Evolutionary conservation across 92 coral and sea anemone species (phyloP).

Genomic region (Umimayanthus chanpuru): DNA sequence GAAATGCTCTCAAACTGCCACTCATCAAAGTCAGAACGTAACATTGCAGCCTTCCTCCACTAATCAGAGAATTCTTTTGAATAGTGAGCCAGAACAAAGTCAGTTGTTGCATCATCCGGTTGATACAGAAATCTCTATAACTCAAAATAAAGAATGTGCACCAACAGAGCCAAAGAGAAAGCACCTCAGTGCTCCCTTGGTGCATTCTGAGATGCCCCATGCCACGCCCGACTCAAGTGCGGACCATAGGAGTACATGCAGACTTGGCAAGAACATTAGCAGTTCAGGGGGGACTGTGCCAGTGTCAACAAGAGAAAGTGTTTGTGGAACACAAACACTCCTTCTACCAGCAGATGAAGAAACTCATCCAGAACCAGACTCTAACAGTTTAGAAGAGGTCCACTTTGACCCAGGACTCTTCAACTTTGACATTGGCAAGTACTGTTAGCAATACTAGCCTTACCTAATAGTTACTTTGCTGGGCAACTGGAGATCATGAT

Average conservation of each 20-base stretch:
- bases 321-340: background rate
- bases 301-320: background rate
- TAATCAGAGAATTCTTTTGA: background rate
- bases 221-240: constrained; percentile 1
- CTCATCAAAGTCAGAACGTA: background rate
- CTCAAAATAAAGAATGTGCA: background rate
- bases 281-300: background rate
- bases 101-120: background rate
- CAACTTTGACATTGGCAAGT: constrained; percentile 72
- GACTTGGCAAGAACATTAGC: background rate
- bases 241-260: background rate
- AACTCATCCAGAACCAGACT: constrained; percentile 52
- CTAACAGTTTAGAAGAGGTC: constrained; percentile 32
- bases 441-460: no score
- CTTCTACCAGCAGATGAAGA: background rate
- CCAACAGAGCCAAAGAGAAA: background rate
- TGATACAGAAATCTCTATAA: background rate
- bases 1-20: background rate
- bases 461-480: no score
- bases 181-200: background rate
- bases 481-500: no score
- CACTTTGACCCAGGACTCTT: constrained; percentile 68
- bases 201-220: background rate
- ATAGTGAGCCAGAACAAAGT: background rate
- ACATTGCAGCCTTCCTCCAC: background rate